phyloP scores from a whole-genome alignment of 2,113 vertebrate species.

The Pavo muticus region DNA sequence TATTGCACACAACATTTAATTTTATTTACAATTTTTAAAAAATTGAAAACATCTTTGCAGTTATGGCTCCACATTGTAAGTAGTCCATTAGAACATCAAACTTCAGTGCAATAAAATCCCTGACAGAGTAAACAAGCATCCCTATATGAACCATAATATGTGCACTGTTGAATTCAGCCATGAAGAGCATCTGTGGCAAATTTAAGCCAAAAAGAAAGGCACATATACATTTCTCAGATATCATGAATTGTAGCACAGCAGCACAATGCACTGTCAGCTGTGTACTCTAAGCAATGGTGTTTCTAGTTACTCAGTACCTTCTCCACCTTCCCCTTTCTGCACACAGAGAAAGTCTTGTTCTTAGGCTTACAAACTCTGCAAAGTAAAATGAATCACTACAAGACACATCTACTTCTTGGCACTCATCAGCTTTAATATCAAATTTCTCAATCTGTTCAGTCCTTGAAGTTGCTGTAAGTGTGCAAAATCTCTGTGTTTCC shows the following conservation, averaged over 20 bases:
- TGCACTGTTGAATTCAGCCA: neutral
- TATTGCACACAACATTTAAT: neutral
- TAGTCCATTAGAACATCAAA: neutral
- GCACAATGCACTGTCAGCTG: neutral
- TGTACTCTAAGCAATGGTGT: neutral
- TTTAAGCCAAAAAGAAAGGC: neutral
- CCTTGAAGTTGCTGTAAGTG: neutral
- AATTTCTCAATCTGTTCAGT: neutral
- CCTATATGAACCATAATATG: neutral
- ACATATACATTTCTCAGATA: accelerated
- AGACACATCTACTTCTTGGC: neutral
- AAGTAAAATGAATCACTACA: neutral
- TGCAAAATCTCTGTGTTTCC: neutral
- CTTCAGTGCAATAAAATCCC: neutral
- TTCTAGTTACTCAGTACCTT: neutral
- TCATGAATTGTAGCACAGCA: neutral
- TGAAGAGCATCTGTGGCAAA: neutral
- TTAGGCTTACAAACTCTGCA: neutral
- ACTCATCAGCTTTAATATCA: neutral
- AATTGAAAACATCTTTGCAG: neutral
- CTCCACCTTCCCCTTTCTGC: neutral
- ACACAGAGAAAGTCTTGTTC: neutral
- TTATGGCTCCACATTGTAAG: neutral
- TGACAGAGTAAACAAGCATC: neutral
- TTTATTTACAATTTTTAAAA: neutral